Conservation (phyloP, 2,797 vertebrate genomes). For the Arctocebus calabarensis region DNA sequence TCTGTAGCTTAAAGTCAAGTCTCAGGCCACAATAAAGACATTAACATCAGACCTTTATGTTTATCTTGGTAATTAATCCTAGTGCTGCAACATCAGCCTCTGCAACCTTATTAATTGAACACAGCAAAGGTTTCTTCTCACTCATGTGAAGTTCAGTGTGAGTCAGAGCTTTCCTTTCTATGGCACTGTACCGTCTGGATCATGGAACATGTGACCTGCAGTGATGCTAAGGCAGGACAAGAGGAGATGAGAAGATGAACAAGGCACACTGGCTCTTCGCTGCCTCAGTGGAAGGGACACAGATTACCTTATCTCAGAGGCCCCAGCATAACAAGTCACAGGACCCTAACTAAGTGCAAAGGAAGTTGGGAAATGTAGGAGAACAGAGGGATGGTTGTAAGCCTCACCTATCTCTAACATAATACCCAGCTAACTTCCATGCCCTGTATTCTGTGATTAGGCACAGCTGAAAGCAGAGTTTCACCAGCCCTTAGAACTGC, state of each 20-base stretch:
- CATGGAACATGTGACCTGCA: neutral
- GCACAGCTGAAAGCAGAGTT: neutral
- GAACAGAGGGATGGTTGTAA: neutral
- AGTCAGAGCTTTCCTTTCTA: neutral
- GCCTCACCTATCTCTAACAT: neutral
- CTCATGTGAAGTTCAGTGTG: neutral
- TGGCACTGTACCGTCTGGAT: neutral
- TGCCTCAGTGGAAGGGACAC: neutral
- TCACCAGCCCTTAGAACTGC: neutral
- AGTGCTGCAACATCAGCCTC: neutral
- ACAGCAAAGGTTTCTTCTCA: conserved; percentile 3
- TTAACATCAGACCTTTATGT: neutral
- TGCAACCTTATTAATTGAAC: conserved; percentile 1
- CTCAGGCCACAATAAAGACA: neutral
- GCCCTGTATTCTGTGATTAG: neutral
- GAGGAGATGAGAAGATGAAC: neutral
- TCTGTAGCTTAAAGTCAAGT: conserved; percentile 25
- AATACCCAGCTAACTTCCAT: neutral
- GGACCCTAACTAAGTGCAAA: neutral
- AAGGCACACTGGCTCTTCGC: neutral
- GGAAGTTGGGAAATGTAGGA: neutral
- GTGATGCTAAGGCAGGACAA: neutral
- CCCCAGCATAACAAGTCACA: neutral
- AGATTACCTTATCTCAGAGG: neutral
- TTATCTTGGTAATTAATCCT: conserved; percentile 4